A percentile compares a stretch with the other conserved stretches of the same genome.
Conservation (phyloP, 2,113 vertebrate species). For the Pelusios castaneus region DNA sequence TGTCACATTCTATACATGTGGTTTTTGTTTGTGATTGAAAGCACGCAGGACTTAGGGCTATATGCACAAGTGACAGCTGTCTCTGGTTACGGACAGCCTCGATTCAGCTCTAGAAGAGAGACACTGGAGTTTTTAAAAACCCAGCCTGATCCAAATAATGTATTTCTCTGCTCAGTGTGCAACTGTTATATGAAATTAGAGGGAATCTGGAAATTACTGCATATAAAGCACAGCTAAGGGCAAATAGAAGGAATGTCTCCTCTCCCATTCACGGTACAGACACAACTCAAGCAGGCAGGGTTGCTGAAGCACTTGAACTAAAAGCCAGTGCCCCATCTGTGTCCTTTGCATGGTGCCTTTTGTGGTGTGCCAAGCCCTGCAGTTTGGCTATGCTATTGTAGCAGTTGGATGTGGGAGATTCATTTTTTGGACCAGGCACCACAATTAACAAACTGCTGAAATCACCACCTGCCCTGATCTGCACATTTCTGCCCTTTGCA, state of each 20-base stretch:
- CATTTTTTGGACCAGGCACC: constrained; percentile 48
- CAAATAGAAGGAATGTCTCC: constrained; percentile 47
- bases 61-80: constrained; percentile 57
- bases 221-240: constrained; percentile 53
- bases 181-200: constrained; percentile 51
- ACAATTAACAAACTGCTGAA: neutral
- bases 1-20: constrained; percentile 81
- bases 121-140: constrained; percentile 37
- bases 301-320: constrained; percentile 67
- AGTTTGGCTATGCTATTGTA: constrained; percentile 71
- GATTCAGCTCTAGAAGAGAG: constrained; percentile 8
- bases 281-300: constrained; percentile 55
- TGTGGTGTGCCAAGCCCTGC: constrained; percentile 63
- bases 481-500: neutral
- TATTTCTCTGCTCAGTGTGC: neutral
- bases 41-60: constrained; percentile 65
- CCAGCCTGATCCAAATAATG: constrained; percentile 10
- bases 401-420: constrained; percentile 46
- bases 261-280: constrained; percentile 54
- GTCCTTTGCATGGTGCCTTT: constrained; percentile 67
- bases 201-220: constrained; percentile 39
- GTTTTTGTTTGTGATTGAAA: constrained; percentile 82
- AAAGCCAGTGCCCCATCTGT: constrained; percentile 34
- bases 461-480: neutral
- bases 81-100: constrained; percentile 62